Evolutionary conservation across 2,797 vertebrate genomes (phyloP), one percentile per base, ranked within the genome.

Genomic region (Otolemur crassicaudatus): DNA sequence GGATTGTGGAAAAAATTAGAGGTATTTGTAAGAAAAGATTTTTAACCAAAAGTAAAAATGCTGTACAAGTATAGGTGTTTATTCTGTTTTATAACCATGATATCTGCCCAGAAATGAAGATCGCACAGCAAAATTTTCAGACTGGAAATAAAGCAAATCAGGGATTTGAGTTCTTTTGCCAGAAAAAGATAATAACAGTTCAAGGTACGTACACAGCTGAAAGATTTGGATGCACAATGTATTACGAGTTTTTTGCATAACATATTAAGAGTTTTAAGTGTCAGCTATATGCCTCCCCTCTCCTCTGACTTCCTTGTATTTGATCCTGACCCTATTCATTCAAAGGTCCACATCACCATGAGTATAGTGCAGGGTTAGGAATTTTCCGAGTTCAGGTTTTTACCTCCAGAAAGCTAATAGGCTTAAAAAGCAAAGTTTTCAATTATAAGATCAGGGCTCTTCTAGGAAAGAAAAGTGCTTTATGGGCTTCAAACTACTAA

Each of bases 41-140:
- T 81, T 67, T 70, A 69, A 70, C 69, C 61, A 76, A 95, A 96
- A 86, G 31, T 76, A 58, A 89, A 94, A 91, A 69, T 88, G 29
- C 17, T 82, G 40, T 14, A 25, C 3, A 76, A 61, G 23, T 37
- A 69, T 53, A 86, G 34, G 63, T 72, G 34, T 58, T 63, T 77
- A 49, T 69, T 75, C 37, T 17, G 67, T 31, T 82, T 87, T 79
- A 40, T 60, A 87, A 19, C 53, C 70, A 61, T 72, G 49, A 22
- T 65, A 77, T 53, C 49, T 9, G 25, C 49, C 37, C 23, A 9
- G 58, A 60, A 86, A 77, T 65, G 2, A 83, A 75, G 19, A 43
- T 63, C 2, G 6, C 46, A 69, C 4, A 79, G 27, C 19, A 67
- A 81, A 46, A 23, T 75, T 84, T 94, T 82, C 8, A 95, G 25